Percentiles rank a stretch among this genome's conserved stretches.
These are phyloP conservation scores for Merodon equestris DNA, from an alignment of 2,888 invertebrate genomes.

Conservation along the genomic window DNA sequence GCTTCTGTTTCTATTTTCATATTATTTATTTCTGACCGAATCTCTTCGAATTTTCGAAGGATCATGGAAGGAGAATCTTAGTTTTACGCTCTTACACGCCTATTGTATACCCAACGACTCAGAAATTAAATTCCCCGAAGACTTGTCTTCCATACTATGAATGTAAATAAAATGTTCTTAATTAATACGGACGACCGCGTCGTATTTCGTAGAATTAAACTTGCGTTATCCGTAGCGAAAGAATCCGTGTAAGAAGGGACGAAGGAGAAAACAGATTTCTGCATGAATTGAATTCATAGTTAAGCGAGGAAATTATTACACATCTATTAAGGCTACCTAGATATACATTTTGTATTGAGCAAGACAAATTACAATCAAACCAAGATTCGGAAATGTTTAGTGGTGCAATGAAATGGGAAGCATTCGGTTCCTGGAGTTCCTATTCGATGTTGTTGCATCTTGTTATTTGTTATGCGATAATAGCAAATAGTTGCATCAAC, in stretches of 20 bases:
- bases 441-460: constrained; percentile 12
- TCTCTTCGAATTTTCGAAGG: too few species aligned
- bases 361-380: constrained; percentile 21
- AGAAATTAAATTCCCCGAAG: constrained; percentile 26
- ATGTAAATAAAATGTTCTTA: constrained; percentile 38
- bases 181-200: constrained; percentile 41
- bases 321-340: too few species aligned
- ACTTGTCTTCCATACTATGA: constrained; percentile 6
- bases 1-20: too few species aligned
- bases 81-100: too few species aligned
- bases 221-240: constrained; percentile 40
- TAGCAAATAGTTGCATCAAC: constrained; percentile 30
- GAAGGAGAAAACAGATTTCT: too few species aligned
- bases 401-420: constrained; percentile 11
- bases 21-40: too few species aligned
- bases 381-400: background rate
- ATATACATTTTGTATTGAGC: background rate
- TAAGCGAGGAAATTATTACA: too few species aligned
- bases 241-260: constrained; percentile 13
- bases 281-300: background rate
- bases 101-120: background rate
- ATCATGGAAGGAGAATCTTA: constrained; percentile 24
- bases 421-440: constrained; percentile 23
- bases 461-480: constrained; percentile 26
- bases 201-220: constrained; percentile 15